Percentiles rank a stretch among this genome's conserved stretches.
phyloP scores from a whole-genome alignment of 2,888 invertebrate genomes.

The Acronicta psi region DNA sequence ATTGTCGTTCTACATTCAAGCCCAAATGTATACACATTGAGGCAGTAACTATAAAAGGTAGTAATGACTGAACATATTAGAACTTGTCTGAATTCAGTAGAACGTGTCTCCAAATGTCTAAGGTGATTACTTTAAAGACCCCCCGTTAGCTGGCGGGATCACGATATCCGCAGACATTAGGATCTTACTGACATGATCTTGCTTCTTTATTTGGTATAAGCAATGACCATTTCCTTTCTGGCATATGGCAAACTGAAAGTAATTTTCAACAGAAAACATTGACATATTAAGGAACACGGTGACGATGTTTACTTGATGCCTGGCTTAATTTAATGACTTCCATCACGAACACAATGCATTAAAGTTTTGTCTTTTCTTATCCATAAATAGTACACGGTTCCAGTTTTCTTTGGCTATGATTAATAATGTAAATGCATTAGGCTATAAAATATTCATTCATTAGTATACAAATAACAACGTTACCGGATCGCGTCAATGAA shows the following conservation, averaged over 20 bases:
- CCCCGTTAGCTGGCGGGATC: constrained; percentile 64
- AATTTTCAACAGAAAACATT: constrained; percentile 53
- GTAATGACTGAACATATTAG: constrained; percentile 67
- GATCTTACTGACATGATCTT: constrained; percentile 60
- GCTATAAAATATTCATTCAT: constrained; percentile 16
- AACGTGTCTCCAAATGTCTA: constrained; percentile 64
- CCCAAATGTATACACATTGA: constrained; percentile 52
- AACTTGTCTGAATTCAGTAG: constrained; percentile 66
- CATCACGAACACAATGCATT: constrained; percentile 47
- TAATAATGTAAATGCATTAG: constrained; percentile 11
- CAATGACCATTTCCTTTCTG: constrained; percentile 58
- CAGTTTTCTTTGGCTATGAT: constrained; percentile 23
- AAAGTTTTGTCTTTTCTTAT: constrained; percentile 20
- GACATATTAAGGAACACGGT: constrained; percentile 46
- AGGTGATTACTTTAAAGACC: constrained; percentile 66
- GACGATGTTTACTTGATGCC: constrained; percentile 46
- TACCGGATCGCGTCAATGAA: constrained; percentile 7
- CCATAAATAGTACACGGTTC: constrained; percentile 1
- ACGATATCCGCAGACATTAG: constrained; percentile 66
- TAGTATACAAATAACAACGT: constrained; percentile 17
- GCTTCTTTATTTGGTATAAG: constrained; percentile 64
- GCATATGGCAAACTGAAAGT: constrained; percentile 40
- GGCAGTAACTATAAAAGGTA: constrained; percentile 56
- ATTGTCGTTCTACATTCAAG: constrained; percentile 46
- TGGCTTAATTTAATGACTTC: constrained; percentile 40